Percentiles rank a stretch among this genome's conserved stretches.
Conservation (phyloP, 2,888 invertebrate genomes). For the Drosophila meridionalis region DNA sequence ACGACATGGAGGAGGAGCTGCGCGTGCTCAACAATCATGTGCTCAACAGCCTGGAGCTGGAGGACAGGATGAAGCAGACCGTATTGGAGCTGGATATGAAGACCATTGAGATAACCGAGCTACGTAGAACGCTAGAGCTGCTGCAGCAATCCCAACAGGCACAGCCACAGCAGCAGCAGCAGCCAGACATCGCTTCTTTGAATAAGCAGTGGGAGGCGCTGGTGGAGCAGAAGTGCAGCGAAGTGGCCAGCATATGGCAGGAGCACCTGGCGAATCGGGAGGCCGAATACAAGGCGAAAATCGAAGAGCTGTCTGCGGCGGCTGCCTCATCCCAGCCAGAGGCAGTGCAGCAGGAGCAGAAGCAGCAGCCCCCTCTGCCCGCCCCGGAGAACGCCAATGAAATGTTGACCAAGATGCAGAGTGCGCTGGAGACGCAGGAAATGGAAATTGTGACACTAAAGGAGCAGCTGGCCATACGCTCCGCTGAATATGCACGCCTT, state of each 20-base stretch:
- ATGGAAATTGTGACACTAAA: slow-evolving; percentile 90
- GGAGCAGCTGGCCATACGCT: slow-evolving; percentile 88
- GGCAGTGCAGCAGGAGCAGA: background rate
- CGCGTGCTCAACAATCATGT: slow-evolving; percentile 84
- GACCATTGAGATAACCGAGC: slow-evolving; percentile 83
- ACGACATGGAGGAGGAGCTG: slow-evolving; percentile 83
- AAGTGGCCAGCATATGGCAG: slow-evolving; percentile 90
- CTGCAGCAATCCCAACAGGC: slow-evolving; percentile 35
- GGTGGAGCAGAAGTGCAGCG: slow-evolving; percentile 89
- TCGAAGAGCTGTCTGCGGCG: slow-evolving; percentile 46
- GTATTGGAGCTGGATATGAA: slow-evolving; percentile 83
- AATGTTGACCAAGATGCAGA: slow-evolving; percentile 84
- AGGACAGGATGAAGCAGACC: slow-evolving; percentile 82
- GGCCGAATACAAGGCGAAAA: slow-evolving; percentile 86
- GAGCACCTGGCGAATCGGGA: slow-evolving; percentile 88
- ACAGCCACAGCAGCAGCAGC: background rate
- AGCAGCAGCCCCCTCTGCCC: background rate
- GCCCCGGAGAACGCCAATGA: slow-evolving; percentile 49
- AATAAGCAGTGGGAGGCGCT: slow-evolving; percentile 86
- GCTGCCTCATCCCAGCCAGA: slow-evolving; percentile 10
- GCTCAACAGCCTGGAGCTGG: slow-evolving; percentile 79
- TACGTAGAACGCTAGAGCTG: slow-evolving; percentile 73
- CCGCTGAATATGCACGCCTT: slow-evolving; percentile 87
- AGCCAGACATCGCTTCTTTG: slow-evolving; percentile 65
- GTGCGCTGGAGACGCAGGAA: slow-evolving; percentile 89